A percentile compares a stretch with the other conserved stretches of the same genome.
Conservation (phyloP, 2,797 vertebrate genomes). For the Rhinella marina region DNA sequence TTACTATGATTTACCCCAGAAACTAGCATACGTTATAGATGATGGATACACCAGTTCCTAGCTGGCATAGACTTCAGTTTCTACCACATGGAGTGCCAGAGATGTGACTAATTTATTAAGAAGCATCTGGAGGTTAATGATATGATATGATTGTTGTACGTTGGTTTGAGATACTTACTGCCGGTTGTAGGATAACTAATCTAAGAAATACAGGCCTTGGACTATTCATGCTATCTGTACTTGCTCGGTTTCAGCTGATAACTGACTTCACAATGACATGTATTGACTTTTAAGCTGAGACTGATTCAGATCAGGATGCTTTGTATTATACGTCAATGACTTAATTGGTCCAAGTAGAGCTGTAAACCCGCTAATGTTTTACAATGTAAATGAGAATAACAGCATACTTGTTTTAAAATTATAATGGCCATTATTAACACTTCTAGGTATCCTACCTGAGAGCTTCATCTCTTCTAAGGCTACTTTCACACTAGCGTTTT, state of each 20-base stretch:
- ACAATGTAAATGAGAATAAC: slow-evolving; percentile 2
- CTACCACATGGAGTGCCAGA: too few relatives aligned
- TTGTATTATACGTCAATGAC: slow-evolving; percentile 25
- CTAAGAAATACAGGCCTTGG: neutral
- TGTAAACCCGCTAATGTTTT: neutral
- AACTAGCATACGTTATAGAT: too few relatives aligned
- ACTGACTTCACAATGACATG: slow-evolving; percentile 11
- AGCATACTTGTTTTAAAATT: neutral
- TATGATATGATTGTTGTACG: neutral
- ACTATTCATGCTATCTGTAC: slow-evolving; percentile 12
- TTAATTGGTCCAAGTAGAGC: slow-evolving; percentile 5
- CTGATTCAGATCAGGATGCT: slow-evolving; percentile 6
- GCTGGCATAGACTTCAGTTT: too few relatives aligned
- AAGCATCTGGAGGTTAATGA: neutral
- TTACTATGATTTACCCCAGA: too few relatives aligned
- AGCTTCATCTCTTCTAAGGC: neutral
- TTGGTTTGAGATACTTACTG: neutral
- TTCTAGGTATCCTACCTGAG: neutral
- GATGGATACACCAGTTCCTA: too few relatives aligned
- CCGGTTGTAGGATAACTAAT: neutral
- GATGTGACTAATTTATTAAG: too few relatives aligned
- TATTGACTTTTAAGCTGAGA: slow-evolving; percentile 20
- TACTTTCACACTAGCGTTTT: too few relatives aligned
- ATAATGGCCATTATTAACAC: neutral
- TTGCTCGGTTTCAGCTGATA: slow-evolving; percentile 11